Evolutionary conservation across 1,140 invertebrate genomes (phyloP).

Genomic region (Drosophila saltans): DNA sequence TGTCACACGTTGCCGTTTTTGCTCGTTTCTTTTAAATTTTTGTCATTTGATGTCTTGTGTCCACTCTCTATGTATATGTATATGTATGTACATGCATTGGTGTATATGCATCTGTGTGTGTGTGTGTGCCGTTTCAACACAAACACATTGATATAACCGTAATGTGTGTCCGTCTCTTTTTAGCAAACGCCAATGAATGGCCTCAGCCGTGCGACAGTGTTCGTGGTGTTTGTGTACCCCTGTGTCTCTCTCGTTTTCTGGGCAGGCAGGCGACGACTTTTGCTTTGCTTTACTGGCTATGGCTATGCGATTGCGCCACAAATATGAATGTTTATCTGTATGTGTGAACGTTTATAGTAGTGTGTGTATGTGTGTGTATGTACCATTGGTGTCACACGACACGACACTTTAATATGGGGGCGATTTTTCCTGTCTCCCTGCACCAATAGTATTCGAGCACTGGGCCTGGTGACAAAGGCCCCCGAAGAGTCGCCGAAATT

Average conservation of each 20-base stretch:
- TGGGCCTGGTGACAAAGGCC: slow-evolving; percentile 72
- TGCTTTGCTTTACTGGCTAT: slow-evolving; percentile 43
- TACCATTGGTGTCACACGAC: slow-evolving; percentile 62
- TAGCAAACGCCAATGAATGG: slow-evolving; percentile 55
- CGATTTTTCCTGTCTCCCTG: slow-evolving; percentile 76
- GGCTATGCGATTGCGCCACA: slow-evolving; percentile 69
- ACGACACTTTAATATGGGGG: slow-evolving; percentile 78
- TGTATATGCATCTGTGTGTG: background rate
- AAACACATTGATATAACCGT: slow-evolving; percentile 12
- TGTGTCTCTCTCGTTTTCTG: slow-evolving; percentile 31
- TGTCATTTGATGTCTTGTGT: slow-evolving; percentile 77
- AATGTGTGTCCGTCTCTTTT: slow-evolving; percentile 66
- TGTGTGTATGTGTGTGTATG: slow-evolving; percentile 43
- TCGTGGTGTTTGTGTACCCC: slow-evolving; percentile 31
- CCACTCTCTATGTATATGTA: slow-evolving; percentile 6
- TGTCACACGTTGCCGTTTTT: slow-evolving; percentile 54
- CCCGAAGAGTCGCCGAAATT: slow-evolving; percentile 40
- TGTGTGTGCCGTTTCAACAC: slow-evolving; percentile 12
- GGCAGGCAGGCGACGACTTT: slow-evolving; percentile 9
- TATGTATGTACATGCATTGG: background rate
- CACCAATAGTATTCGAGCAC: slow-evolving; percentile 77
- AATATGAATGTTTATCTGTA: slow-evolving; percentile 24
- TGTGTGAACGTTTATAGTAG: slow-evolving; percentile 34
- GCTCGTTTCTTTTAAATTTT: slow-evolving; percentile 65
- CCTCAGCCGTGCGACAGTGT: slow-evolving; percentile 29